Base-by-base conservation (phyloP, 2,888 invertebrate genomes). In the Merodon equestris region DNA sequence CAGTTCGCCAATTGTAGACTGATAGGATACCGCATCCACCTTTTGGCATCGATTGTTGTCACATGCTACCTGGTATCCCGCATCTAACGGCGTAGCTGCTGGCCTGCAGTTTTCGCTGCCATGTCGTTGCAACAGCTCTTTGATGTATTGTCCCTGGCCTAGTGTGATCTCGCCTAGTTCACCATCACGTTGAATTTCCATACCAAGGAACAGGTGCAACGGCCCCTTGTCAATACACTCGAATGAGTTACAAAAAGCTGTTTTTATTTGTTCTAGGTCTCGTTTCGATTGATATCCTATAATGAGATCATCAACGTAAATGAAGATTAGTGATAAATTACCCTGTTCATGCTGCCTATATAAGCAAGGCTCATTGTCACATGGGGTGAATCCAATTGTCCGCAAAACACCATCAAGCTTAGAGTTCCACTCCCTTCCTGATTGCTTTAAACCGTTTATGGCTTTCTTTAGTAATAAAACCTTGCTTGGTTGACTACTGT, bases 221-320 rank as follows among this genome's bases (percentile, higher is more conserved):
- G 27, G 7, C 7, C 27, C 27, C 7, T 27, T 27, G 27, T 27
- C 27, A 2, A 27, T 7, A 27, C 27, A 27, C 2, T 27, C 27
- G 7, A 27, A 27, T 27, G 27, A 2, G 2, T 2, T 7, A 7
- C 27, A 4, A 27, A 27, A 4, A 4, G 2, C 9, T 7, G 7
- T 7, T 53, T 63, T 74, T 18, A 74, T 74, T 9, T n/a, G 14
- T 1, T 67, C 12, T 7, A 61, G 5, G n/a, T 3, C 14, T n/a
- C 13, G n/a, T 14, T 14, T 13, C 14, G 17, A 45, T 4, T 45
- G 53, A 12, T 45, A 64, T 3, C 47, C 54, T 14, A 54, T 13
- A n/a, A 56, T 17, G 15, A 66, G 44, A 18, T 68, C 68, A 27
- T 58, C 68, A 10, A 64, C 72, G 50, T 64, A 72, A 9, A 60